A percentile compares a stretch with the other conserved stretches of the same genome.
Evolutionary conservation across 2,113 vertebrate genomes (phyloP).

Genomic region (Gila orcuttii): DNA sequence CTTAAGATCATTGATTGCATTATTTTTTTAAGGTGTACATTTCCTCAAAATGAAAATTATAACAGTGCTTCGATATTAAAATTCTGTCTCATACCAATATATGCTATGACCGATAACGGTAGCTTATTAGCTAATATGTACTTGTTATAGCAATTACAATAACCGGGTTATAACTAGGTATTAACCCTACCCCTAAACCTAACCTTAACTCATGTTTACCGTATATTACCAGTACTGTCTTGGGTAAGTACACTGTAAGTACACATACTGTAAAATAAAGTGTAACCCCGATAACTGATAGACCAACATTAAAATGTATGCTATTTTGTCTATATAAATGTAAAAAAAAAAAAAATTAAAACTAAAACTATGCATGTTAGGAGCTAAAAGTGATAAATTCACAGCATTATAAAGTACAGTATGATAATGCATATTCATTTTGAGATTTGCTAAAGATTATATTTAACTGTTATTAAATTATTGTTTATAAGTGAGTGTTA

Average conservation of each 20-base stretch:
- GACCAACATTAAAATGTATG: background rate
- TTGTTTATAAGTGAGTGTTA: background rate
- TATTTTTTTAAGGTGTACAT: background rate
- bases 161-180: too few species aligned
- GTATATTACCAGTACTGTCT: too few species aligned
- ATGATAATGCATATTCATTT: too few species aligned
- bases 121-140: too few species aligned
- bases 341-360: background rate
- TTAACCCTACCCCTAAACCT: too few species aligned
- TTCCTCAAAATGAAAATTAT: background rate
- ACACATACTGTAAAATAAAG: too few species aligned
- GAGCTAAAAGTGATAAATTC: background rate
- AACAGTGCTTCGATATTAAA: background rate
- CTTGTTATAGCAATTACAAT: too few species aligned
- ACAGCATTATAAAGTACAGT: background rate
- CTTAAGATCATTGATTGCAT: background rate
- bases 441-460: too few species aligned
- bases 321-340: background rate
- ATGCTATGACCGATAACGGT: background rate
- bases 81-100: background rate
- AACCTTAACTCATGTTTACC: too few species aligned
- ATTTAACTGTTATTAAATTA: too few species aligned
- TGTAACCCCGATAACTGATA: background rate
- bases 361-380: background rate
- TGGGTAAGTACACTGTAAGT: too few species aligned